Base-by-base conservation (phyloP, 1,140 invertebrate genomes). In the Trichonephila clavipes region DNA sequence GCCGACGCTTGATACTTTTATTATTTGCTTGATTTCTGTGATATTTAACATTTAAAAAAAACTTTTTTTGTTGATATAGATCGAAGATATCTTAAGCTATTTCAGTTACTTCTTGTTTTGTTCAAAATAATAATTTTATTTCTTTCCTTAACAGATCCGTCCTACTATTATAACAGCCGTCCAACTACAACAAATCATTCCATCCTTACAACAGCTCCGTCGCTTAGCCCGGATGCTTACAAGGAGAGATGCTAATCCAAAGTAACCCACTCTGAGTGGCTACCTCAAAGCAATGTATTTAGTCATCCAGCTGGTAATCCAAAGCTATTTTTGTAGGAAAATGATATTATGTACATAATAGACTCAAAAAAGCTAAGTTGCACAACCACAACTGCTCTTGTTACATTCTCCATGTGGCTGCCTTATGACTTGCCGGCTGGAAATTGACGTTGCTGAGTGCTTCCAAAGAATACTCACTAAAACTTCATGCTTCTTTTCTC, bases 151-250 rank as follows among this genome's bases (percentile, higher is more conserved):
- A 19, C 62, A 94, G 94, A 95, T 92, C 94, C 94, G 19, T 92
- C 94, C 81, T 94, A 94, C 61, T 94, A 94, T 69, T 94, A 94
- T 24, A 88, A n/a, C 34, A 87, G 77, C 64, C 59, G 94, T 62
- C 81, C 85, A 28, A 18, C 77, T 3, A 82, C 82, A 16, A 89
- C 58, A n/a, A 86, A 81, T 7, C 91, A 81, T 62, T 86, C 89
- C 19, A 81, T 82, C 51, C 92, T 91, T 7, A 83, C 94, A 19
- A 89, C 93, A 8, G 88, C n/a, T 82, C 94, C 88, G 44, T 93
- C 64, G 93, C 95, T 89, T 94, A 94, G 82, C 94, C 92, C 95
- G 83, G 61, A 95, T 62, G 85, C 94, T 94, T 72, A 92, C 83
- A 83, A 95, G 94, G 40, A 94, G 66, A 92, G 94, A 61, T 94